Evolutionary conservation across 2,888 invertebrate species (phyloP).

Genomic region (Lycaena phlaeas): DNA sequence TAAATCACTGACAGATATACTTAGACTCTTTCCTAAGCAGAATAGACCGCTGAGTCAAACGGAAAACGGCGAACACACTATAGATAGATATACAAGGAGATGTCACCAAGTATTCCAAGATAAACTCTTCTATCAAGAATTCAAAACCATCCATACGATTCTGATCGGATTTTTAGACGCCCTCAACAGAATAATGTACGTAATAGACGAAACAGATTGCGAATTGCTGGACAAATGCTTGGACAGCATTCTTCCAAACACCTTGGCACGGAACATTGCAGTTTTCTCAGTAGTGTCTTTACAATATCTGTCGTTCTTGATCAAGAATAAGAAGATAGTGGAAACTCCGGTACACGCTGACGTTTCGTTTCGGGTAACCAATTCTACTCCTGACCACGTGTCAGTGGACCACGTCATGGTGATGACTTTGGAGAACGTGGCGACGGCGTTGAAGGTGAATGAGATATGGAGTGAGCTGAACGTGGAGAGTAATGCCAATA

Average conservation of each 20-base stretch:
- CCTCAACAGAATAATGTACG: slow-evolving; percentile 35
- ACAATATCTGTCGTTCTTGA: slow-evolving; percentile 62
- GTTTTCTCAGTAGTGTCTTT: slow-evolving; percentile 57
- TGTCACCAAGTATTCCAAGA: slow-evolving; percentile 68
- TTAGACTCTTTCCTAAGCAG: slow-evolving; percentile 59
- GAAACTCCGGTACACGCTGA: slow-evolving; percentile 55
- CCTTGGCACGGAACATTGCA: slow-evolving; percentile 47
- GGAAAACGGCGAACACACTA: slow-evolving; percentile 56
- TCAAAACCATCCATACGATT: slow-evolving; percentile 47
- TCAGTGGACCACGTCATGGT: slow-evolving; percentile 51
- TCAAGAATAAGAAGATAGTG: slow-evolving; percentile 62
- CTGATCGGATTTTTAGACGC: slow-evolving; percentile 44
- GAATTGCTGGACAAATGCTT: slow-evolving; percentile 58
- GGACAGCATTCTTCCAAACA: slow-evolving; percentile 44
- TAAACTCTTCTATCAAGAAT: slow-evolving; percentile 61
- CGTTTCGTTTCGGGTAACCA: slow-evolving; percentile 45
- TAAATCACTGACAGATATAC: slow-evolving; percentile 48
- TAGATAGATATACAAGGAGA: slow-evolving; percentile 59
- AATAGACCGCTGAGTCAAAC: slow-evolving; percentile 62
- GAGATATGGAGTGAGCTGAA: slow-evolving; percentile 62
- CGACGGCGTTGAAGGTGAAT: slow-evolving; percentile 44
- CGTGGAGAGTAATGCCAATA: slow-evolving; percentile 48
- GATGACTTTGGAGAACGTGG: slow-evolving; percentile 48
- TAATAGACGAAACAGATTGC: slow-evolving; percentile 52
- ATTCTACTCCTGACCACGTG: slow-evolving; percentile 39